Base-by-base conservation (phyloP, 2,113 vertebrate species). In the Oxyura jamaicensis region DNA sequence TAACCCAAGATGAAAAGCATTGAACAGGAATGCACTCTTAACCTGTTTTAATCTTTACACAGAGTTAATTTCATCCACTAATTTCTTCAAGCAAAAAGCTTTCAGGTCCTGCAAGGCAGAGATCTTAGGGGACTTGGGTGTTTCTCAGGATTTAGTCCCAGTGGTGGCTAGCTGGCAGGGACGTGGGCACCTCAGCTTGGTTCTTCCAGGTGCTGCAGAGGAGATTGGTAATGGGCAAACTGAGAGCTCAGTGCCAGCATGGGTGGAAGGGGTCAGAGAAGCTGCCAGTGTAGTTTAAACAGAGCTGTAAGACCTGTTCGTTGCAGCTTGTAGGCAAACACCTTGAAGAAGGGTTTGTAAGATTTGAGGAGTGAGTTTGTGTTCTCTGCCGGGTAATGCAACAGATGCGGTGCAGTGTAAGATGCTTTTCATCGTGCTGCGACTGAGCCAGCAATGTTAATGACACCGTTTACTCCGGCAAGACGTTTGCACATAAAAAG, bases 121-220 rank as follows among this genome's bases (percentile, higher is more conserved):
- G 86, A 66, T 52, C 15, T 81, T 48, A 46, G 21, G 17, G 42
- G 3, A 15, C 20, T 46, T 28, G 18, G 23, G 3, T 11, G 13
- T 20, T 29, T 36, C 26, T 90, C 78, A 46, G 63, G 41, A 18
- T 50, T 69, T 22, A 62, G 53, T 22, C 42, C 52, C 12, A 42
- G 39, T 4, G 22, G 16, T n/a, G n/a, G 71, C 11, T 67, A 13
- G 8, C 15, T 21, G 29, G 7, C 44, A 10, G 17, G 26, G 17
- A 65, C 23, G 58, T 41, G 1, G 10, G 23, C 21, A 60, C 42
- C 48, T 81, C 0, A 0, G 10, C 66, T 78, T 44, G 72, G 59
- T 68, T 42, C 25, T 55, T 72, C 42, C 44, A n/a, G 11, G 23
- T 58, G 39, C 39, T 39, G 9, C 20, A 16, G 41, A 7, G 15